Evolutionary conservation across 1,140 invertebrate genomes (phyloP), one percentile per base, ranked within the genome.

Genomic region (Lordiphosa clarofinis): DNA sequence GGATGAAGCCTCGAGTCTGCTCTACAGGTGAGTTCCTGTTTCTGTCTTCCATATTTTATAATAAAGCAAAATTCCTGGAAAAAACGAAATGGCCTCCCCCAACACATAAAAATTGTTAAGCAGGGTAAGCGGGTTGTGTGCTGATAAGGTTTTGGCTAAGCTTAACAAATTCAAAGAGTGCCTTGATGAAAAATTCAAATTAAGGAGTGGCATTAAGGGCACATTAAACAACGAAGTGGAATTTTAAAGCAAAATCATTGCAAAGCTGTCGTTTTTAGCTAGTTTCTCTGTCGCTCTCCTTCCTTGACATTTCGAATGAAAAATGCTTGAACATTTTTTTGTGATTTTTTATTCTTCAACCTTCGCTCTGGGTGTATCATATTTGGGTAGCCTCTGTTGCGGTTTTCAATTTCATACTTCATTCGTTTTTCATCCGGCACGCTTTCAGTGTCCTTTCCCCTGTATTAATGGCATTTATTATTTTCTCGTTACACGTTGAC

Each of bases 401-500:
- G 76, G 64, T 63, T 82, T 82, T 78, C 78, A 86, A 84, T 84
- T 84, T 84, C 78, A 86, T 86, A 84, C 79, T 73, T 73, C 73
- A 86, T 86, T 84, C 79, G 73, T 56, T 86, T 68, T 71, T 74
- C 62, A 60, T 40, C 56, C 43, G 55, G 54, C 58, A 55, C 58
- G 69, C 64, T 67, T 68, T 71, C 70, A 44, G 15, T 49, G 19
- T 39, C 37, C 37, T 46, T 21, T 53, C 24, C 24, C 37, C 63
- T 69, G 73, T 79, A 86, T 84, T 86, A 84, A 84, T 84, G 66
- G 81, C 79, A 84, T 84, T 84, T 84, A 84, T 84, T 84, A 84
- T 84, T 84, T 84, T 84, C 79, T 84, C 79, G 78, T 84, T 84
- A 84, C 73, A 79, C 79, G 73, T 84, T 84, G 78, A 86, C 79